phyloP scores from a whole-genome alignment of 2,113 vertebrate species.

The Oryzias melastigma region DNA sequence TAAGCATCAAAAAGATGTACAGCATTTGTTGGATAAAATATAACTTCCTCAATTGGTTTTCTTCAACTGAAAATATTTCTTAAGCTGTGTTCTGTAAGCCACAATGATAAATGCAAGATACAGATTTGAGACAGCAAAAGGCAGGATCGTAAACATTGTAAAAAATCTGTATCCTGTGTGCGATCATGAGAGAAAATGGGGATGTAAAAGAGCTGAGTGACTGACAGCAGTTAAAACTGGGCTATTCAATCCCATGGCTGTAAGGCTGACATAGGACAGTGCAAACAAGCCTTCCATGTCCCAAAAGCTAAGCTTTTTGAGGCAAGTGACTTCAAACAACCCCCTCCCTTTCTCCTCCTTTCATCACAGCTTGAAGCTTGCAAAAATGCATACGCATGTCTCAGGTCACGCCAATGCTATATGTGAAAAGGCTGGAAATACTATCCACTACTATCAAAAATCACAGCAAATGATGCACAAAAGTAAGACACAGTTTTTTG shows the following conservation, averaged over 20 bases:
- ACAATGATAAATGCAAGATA: too few species aligned
- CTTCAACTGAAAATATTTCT: too few species aligned
- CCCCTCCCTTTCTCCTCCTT: not conserved
- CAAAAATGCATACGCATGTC: slow-evolving; percentile 16
- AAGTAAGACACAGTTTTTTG: slow-evolving; percentile 16
- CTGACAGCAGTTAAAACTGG: slow-evolving; percentile 22
- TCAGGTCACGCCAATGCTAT: slow-evolving; percentile 12
- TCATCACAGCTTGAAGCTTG: not conserved
- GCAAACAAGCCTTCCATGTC: slow-evolving; percentile 8
- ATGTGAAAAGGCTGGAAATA: slow-evolving; percentile 16
- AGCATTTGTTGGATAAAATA: too few species aligned
- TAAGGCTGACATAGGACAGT: slow-evolving; percentile 3
- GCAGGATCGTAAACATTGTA: slow-evolving; percentile 10
- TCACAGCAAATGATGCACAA: not conserved
- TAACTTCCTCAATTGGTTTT: too few species aligned
- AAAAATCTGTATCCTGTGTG: slow-evolving; percentile 1
- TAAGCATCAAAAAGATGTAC: too few species aligned
- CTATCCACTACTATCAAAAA: not conserved
- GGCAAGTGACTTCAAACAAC: slow-evolving; percentile 10
- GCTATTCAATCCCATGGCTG: slow-evolving; percentile 13
- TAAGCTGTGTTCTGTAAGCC: too few species aligned
- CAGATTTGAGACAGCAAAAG: slow-evolving; percentile 7
- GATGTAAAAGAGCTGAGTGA: not conserved
- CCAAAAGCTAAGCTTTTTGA: slow-evolving; percentile 15
- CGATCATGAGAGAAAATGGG: slow-evolving; percentile 7